Percentiles rank a stretch among this genome's conserved stretches.
These are phyloP conservation scores for Helicoverpa assulta DNA, from an alignment of 2,888 invertebrate species.

Conservation along the genomic window DNA sequence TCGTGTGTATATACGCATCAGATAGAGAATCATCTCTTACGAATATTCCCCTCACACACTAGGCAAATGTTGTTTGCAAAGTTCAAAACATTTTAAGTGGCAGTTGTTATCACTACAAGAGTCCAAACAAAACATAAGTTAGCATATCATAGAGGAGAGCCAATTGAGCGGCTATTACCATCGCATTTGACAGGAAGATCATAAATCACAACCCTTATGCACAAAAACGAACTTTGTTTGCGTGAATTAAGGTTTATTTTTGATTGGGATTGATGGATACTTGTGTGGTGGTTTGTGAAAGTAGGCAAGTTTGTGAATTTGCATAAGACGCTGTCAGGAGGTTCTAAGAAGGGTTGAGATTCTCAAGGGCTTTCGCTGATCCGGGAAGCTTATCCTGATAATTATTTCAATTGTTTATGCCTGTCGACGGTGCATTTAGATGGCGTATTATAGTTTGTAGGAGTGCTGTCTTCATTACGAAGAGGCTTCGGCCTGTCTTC, in stretches of 20 bases:
- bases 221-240: slow-evolving; percentile 48
- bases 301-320: slow-evolving; percentile 85
- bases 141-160: slow-evolving; percentile 81
- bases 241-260: slow-evolving; percentile 39
- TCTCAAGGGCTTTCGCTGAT: slow-evolving; percentile 87
- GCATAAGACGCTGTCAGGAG: slow-evolving; percentile 88
- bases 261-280: background rate
- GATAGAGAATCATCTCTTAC: slow-evolving; percentile 1
- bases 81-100: slow-evolving; percentile 51
- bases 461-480: slow-evolving; percentile 85
- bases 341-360: slow-evolving; percentile 87
- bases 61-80: slow-evolving; percentile 32
- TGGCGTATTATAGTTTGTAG: slow-evolving; percentile 89
- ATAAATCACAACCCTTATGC: slow-evolving; percentile 33
- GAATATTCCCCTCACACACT: slow-evolving; percentile 26
- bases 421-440: slow-evolving; percentile 89
- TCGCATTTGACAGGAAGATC: slow-evolving; percentile 56
- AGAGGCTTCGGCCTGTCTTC: slow-evolving; percentile 76
- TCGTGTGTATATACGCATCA: background rate
- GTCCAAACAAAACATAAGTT: slow-evolving; percentile 79
- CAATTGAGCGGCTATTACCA: slow-evolving; percentile 86
- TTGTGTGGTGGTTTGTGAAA: slow-evolving; percentile 58
- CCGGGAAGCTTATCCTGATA: slow-evolving; percentile 89
- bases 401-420: slow-evolving; percentile 91
- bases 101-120: slow-evolving; percentile 61